These are phyloP conservation scores for Platyrinchus mystaceus DNA, from an alignment of 2,797 vertebrate species.

Conservation along the genomic window DNA sequence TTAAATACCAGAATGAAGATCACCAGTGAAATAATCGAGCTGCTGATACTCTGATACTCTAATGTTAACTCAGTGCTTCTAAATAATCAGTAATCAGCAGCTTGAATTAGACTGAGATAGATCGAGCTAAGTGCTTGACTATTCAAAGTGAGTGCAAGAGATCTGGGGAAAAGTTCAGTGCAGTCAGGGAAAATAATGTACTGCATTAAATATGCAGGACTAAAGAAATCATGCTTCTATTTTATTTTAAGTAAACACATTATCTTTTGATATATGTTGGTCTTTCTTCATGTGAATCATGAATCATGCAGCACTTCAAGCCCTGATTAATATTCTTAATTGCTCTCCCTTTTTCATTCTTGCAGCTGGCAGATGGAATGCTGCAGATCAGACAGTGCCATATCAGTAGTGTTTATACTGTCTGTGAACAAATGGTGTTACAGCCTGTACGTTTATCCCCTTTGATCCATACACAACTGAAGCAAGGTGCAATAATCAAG, in stretches of 20 bases:
- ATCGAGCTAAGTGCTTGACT: background rate
- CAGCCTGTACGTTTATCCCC: slow-evolving; percentile 5
- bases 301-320: slow-evolving; percentile 57
- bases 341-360: slow-evolving; percentile 34
- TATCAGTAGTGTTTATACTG: slow-evolving; percentile 1
- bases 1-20: slow-evolving; percentile 38
- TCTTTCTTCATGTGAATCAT: slow-evolving; percentile 38
- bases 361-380: slow-evolving; percentile 63
- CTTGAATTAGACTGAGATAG: slow-evolving; percentile 37
- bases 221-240: slow-evolving; percentile 45
- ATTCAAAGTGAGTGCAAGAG: background rate
- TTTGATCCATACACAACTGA: slow-evolving; percentile 40
- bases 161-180: background rate
- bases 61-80: slow-evolving; percentile 28
- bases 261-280: slow-evolving; percentile 43
- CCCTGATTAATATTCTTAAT: slow-evolving; percentile 67
- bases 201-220: slow-evolving; percentile 4
- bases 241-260: slow-evolving; percentile 58
- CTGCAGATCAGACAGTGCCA: background rate
- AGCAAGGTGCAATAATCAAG: slow-evolving; percentile 26
- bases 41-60: slow-evolving; percentile 23
- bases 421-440: slow-evolving; percentile 27
- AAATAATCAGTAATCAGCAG: slow-evolving; percentile 54
- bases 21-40: slow-evolving; percentile 39
- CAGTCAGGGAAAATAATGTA: background rate